A percentile compares a stretch with the other conserved stretches of the same genome.
phyloP scores from a whole-genome alignment of 1,140 invertebrate genomes.

The Sinonovacula constricta region DNA sequence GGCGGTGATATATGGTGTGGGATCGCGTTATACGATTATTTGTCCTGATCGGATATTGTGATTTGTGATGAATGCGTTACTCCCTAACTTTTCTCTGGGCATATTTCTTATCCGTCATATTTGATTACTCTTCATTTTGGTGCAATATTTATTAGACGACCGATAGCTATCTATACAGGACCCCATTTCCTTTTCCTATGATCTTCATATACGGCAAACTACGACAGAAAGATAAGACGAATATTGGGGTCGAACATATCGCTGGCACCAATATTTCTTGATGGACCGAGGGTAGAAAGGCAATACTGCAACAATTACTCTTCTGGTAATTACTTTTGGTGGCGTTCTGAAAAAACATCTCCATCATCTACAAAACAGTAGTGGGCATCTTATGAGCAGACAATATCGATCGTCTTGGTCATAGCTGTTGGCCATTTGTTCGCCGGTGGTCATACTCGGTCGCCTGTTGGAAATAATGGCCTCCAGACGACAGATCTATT shows the following conservation, averaged over 20 bases:
- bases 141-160: constrained; percentile 44
- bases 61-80: constrained; percentile 19
- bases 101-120: constrained; percentile 46
- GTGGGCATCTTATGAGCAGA: too few species aligned
- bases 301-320: constrained; percentile 31
- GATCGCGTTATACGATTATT: constrained; percentile 36
- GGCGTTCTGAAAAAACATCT: too few species aligned
- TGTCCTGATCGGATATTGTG: background rate
- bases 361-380: too few species aligned
- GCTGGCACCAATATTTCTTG: constrained; percentile 33
- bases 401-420: too few species aligned
- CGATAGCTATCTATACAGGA: constrained; percentile 45
- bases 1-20: constrained; percentile 27
- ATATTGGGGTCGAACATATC: constrained; percentile 42
- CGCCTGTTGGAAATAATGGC: too few species aligned
- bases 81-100: background rate
- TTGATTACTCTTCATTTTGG: constrained; percentile 47
- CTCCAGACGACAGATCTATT: too few species aligned
- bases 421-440: too few species aligned
- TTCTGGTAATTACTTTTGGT: background rate
- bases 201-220: constrained; percentile 13
- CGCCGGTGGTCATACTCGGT: too few species aligned
- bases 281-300: constrained; percentile 27
- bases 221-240: constrained; percentile 24
- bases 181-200: constrained; percentile 27